Base-by-base conservation (phyloP, 2,113 vertebrate genomes). In the Mobula hypostoma region DNA sequence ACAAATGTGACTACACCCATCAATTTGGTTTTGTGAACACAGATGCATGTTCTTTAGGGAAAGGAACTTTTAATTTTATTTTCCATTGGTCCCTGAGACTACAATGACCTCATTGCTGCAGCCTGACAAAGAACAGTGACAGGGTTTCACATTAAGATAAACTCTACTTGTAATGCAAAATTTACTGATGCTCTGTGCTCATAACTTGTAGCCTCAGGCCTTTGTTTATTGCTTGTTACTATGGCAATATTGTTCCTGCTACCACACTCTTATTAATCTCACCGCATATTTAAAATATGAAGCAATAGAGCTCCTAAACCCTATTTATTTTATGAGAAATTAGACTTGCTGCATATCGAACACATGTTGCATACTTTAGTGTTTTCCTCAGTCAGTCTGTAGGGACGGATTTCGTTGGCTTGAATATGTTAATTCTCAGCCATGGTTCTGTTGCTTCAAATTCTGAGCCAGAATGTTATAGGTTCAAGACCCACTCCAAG, bases 91-190 rank as follows among this genome's bases (percentile, higher is more conserved):
- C 3, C 27, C 29, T 15, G 58, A 66, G 58, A 5, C n/a, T 88
- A 63, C 48, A 29, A 17, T 63, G 85, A 88, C 85, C 27, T 32
- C 58, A 7, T 88, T 7, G 85, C 14, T 88, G 29, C 58, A n/a
- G 58, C 15, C 85, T 88, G 58, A 88, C 27, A 66, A 63, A 66
- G 85, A 66, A 88, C 85, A 88, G 85, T n/a, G 29, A 61, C 85
- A 88, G 56, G 2, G n/a, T 32, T 14, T 63, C 5, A 88, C 85
- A 66, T 56, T 88, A 29, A n/a, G 6, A 14, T 66, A 66, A 88
- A 66, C 58, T 32, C 6, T n/a, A 56, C 8, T 88, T 63, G 58
- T 63, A 27, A 27, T 83, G 48, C 19, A 19, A 27, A 56, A 63
- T 87, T 63, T 63, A 63, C 83, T 29, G 83, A 87, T 61, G 83